These are phyloP conservation scores for Aphrophora alni DNA, from an alignment of 2,888 invertebrate genomes.

Conservation along the genomic window DNA sequence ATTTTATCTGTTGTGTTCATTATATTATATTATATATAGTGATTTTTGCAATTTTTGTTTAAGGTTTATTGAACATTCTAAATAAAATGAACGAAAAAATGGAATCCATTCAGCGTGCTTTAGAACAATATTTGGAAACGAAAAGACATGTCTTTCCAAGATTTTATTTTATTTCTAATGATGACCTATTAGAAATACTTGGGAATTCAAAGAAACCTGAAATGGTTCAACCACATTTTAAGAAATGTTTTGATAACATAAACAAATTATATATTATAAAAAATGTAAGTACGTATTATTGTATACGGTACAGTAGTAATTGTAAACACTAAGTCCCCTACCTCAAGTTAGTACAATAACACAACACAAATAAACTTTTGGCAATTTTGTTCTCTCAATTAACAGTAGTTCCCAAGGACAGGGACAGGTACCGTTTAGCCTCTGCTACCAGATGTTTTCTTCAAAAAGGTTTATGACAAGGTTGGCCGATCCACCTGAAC, in stretches of 20 bases:
- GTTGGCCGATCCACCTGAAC: no score
- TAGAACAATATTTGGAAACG: slow-evolving; percentile 87
- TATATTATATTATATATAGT: no score
- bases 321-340: no score
- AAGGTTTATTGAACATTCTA: slow-evolving; percentile 68
- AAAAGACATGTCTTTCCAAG: slow-evolving; percentile 88
- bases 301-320: neutral
- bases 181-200: slow-evolving; percentile 63
- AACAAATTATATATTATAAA: slow-evolving; percentile 73
- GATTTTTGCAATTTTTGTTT: slow-evolving; percentile 45
- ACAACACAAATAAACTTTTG: no score
- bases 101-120: slow-evolving; percentile 79
- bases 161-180: slow-evolving; percentile 84
- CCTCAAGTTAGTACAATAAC: no score
- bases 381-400: neutral
- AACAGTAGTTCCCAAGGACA: no score
- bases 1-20: no score
- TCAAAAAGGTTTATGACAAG: no score
- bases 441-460: no score
- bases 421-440: no score
- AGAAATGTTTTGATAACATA: slow-evolving; percentile 88
- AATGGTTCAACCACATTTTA: slow-evolving; percentile 82
- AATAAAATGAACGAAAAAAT: slow-evolving; percentile 76
- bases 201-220: slow-evolving; percentile 81
- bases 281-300: slow-evolving; percentile 58